Percentiles rank a stretch among this genome's conserved stretches.
phyloP scores from a whole-genome alignment of 2,888 invertebrate genomes.

The Tridacna gigas region DNA sequence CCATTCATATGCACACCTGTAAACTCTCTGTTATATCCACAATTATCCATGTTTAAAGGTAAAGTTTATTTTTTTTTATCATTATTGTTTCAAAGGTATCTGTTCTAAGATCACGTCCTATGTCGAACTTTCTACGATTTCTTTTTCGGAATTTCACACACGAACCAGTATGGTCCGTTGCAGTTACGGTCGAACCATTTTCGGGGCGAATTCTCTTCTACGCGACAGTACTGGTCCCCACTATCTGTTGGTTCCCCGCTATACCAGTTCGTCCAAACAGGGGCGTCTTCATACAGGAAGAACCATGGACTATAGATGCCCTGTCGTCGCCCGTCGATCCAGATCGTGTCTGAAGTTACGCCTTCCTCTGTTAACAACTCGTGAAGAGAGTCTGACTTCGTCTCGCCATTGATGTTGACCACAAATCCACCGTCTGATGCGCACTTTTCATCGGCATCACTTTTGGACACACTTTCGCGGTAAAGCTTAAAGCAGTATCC shows the following conservation, averaged over 20 bases:
- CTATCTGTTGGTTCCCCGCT: conserved; percentile 1
- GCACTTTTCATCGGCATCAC: background rate
- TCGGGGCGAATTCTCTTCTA: background rate
- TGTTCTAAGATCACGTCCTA: background rate
- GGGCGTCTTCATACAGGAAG: background rate
- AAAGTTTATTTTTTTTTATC: background rate
- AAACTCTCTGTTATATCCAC: too few relatives aligned
- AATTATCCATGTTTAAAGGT: too few relatives aligned
- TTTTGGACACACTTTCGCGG: background rate
- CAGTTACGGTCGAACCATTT: conserved; percentile 15
- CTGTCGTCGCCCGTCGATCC: conserved; percentile 13
- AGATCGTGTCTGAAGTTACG: background rate
- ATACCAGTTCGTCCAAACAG: conserved; percentile 5
- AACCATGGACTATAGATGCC: background rate
- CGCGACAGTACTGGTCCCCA: conserved; percentile 5
- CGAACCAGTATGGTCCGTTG: conserved; percentile 1
- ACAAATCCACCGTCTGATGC: conserved; percentile 1
- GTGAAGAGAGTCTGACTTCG: conserved; percentile 6
- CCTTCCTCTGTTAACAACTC: background rate
- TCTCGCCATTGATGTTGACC: conserved; percentile 5
- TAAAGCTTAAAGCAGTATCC: conserved; percentile 13
- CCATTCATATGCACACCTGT: background rate
- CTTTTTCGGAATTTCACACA: background rate
- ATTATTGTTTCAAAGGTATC: background rate
- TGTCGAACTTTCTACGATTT: background rate